phyloP scores from a whole-genome alignment of 2,797 vertebrate species.

The Coreius guichenoti region DNA sequence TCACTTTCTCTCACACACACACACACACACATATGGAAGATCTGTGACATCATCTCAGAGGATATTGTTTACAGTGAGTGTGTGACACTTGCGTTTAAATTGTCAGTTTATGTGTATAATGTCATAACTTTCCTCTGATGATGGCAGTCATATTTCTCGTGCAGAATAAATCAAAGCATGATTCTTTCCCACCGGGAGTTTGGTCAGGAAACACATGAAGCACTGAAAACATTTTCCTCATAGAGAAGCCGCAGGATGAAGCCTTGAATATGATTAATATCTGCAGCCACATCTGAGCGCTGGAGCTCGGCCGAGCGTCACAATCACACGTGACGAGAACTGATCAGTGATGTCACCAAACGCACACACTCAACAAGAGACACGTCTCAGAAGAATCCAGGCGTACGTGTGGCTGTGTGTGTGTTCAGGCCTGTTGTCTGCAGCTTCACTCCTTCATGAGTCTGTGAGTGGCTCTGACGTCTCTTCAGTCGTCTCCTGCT shows the following conservation, averaged over 20 bases:
- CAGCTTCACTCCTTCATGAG: too few relatives aligned
- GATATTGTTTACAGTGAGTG: neutral
- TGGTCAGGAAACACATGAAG: constrained; percentile 66
- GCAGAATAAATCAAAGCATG: constrained; percentile 67
- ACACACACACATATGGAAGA: neutral
- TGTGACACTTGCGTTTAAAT: neutral
- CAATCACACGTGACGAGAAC: constrained; percentile 52
- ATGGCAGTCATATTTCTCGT: constrained; percentile 35
- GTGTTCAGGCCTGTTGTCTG: too few relatives aligned
- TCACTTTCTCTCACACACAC: fast-evolving
- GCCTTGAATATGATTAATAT: constrained; percentile 69
- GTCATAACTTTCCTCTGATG: constrained; percentile 54
- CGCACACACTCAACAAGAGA: too few relatives aligned
- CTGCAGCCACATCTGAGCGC: constrained; percentile 76
- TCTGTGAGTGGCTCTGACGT: too few relatives aligned
- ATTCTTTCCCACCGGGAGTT: constrained; percentile 26
- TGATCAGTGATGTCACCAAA: too few relatives aligned
- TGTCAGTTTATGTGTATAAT: constrained; percentile 49
- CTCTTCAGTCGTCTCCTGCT: too few relatives aligned
- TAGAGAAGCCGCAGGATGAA: constrained; percentile 73
- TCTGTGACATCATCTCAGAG: neutral
- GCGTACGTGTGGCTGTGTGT: too few relatives aligned
- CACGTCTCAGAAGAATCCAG: too few relatives aligned
- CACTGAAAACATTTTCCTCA: constrained; percentile 74
- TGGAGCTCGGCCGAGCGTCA: constrained; percentile 70